These are phyloP conservation scores for Leptodactylus fallax DNA, from an alignment of 2,797 vertebrate species.

Conservation along the genomic window DNA sequence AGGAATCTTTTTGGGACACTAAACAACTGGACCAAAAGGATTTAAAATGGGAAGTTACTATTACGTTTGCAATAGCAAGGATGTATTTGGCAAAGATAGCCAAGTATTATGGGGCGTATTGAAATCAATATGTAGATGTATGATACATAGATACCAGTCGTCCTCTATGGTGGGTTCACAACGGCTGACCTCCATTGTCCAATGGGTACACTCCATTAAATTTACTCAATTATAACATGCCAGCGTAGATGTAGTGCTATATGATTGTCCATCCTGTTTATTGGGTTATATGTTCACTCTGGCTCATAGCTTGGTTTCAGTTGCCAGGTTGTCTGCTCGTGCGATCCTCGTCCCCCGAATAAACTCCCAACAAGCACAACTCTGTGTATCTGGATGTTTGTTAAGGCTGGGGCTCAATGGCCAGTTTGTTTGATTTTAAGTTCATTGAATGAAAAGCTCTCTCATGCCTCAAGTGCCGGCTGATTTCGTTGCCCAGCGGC, in stretches of 20 bases:
- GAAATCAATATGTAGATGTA: too few species aligned
- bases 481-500: constrained; percentile 73
- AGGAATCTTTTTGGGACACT: too few species aligned
- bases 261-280: neutral
- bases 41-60: too few species aligned
- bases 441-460: constrained; percentile 74
- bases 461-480: constrained; percentile 67
- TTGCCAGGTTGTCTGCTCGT: neutral
- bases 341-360: neutral
- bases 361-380: constrained; percentile 28
- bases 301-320: neutral
- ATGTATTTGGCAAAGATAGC: too few species aligned
- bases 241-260: neutral
- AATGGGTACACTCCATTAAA: neutral
- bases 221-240: neutral
- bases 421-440: constrained; percentile 73
- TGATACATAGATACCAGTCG: neutral
- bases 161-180: too few species aligned
- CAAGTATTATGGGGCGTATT: too few species aligned
- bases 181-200: neutral
- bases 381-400: constrained; percentile 66
- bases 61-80: too few species aligned
- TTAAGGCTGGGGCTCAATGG: constrained; percentile 62
- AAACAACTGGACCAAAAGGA: too few species aligned
- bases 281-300: neutral